phyloP scores from a whole-genome alignment of 35 echinoderm and acorn worm species.

The Amphiura filiformis region DNA sequence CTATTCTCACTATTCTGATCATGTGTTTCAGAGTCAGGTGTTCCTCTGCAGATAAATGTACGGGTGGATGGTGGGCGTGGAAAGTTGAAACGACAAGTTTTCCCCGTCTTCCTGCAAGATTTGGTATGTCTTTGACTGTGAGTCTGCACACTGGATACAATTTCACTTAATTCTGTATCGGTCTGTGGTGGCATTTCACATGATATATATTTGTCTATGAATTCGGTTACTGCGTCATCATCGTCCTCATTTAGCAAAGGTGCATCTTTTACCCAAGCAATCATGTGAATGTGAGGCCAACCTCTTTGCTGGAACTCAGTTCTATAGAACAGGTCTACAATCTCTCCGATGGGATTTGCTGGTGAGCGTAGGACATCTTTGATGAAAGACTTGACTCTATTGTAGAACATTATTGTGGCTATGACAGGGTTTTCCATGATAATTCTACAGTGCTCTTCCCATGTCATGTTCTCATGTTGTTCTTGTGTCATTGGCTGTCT shows the following conservation, averaged over 20 bases:
- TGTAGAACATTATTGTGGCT: slow-evolving; percentile 58
- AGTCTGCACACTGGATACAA: slow-evolving; percentile 55
- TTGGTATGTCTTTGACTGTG: slow-evolving; percentile 79
- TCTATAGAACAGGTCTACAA: slow-evolving; percentile 42
- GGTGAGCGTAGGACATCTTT: slow-evolving; percentile 47
- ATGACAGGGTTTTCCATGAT: slow-evolving; percentile 49
- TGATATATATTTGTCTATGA: slow-evolving; percentile 57
- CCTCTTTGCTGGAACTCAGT: slow-evolving; percentile 54
- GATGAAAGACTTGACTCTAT: slow-evolving; percentile 51
- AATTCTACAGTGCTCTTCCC: slow-evolving; percentile 50
- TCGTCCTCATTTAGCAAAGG: slow-evolving; percentile 15
- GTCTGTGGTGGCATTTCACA: slow-evolving; percentile 39
- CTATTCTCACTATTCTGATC: no score
- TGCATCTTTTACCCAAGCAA: slow-evolving; percentile 55
- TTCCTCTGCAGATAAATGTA: slow-evolving; percentile 62
- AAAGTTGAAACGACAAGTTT: slow-evolving; percentile 74
- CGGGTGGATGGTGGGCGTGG: slow-evolving; percentile 44
- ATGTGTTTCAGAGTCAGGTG: not conserved
- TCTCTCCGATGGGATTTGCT: slow-evolving; percentile 53
- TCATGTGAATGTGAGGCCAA: slow-evolving; percentile 44
- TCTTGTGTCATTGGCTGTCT: not conserved
- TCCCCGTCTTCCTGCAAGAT: slow-evolving; percentile 72
- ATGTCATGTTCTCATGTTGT: slow-evolving; percentile 23
- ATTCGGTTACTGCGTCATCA: slow-evolving; percentile 37
- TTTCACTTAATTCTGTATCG: slow-evolving; percentile 63